Evolutionary conservation across 2,797 vertebrate genomes (phyloP), one percentile per base, ranked within the genome.

Genomic region (Channa striata): DNA sequence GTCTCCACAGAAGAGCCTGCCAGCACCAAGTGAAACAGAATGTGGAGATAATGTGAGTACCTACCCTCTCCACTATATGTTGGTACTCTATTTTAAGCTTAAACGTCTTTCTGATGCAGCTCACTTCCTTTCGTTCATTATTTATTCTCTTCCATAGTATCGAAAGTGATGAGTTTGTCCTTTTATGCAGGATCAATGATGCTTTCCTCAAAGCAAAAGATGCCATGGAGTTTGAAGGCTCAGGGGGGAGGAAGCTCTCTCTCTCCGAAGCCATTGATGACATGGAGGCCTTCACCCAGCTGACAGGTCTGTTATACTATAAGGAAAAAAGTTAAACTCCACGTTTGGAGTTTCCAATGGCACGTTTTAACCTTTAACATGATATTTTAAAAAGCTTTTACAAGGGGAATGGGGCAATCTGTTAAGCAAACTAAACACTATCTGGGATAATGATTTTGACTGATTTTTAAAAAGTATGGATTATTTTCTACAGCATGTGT

Each of bases 231-330:
- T 93, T 97, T 58, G 60, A 78, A 77, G 97, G 96, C 30, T 82
- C 92, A 2, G 20, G 8, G 2, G 94, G 93, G 3, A 91, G 66
- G 60, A 69, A 44, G 11, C 97, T 89, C 85, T 88, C 1, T 0
- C 94, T 99, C 52, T 98, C 97, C 59, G 93, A 89, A 42, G 94
- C 97, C 19, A 95, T 98, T 42, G 93, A 97, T 10, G 96, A 99
- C 89, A 98, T 99, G 97, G 95, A 94, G 89, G 97, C 97, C 58
- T 99, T 97, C 89, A 94, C 94, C 54, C 97, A 97, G 73, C 92
- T 99, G 3, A 99, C 97, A 77, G 98, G 98, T 99, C 71, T 84
- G 91, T n/a, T 62, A 25, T 19, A 59, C 19, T n/a, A 11, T 12
- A 30, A 30, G 6, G 25, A 30, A 6, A 30, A 30, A 30, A 30